Evolutionary conservation across 2,797 vertebrate species (phyloP), one percentile per base, ranked within the genome.

Genomic region (Chelonia mydas): DNA sequence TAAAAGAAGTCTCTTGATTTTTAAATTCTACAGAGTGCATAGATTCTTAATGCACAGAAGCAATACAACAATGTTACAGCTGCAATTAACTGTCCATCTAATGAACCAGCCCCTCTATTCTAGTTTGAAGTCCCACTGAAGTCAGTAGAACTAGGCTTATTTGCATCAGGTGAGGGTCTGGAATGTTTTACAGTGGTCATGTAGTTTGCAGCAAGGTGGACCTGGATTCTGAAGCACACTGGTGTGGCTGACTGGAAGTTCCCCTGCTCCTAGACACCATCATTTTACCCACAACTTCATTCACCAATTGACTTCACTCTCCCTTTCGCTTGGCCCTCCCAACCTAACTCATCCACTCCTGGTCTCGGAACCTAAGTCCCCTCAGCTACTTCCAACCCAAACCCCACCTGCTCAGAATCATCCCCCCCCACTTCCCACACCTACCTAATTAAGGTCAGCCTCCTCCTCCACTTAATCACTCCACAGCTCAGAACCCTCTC

Each of bases 141-240:
- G 45, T 77, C 61, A 33, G 3, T 76, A 59, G 31, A 33, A 47
- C 72, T 72, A 54, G 9, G 45, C 23, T 72, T 61, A 77, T 81
- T 61, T 54, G 8, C 31, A 85, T 83, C 86, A 83, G 12, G 84
- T 95, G 79, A 61, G 83, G 72, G 47, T 41, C 28, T 80, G 28
- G 47, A 55, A 61, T 41, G 16, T 83, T 87, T 80, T 53, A n/a
- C 45, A 47, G 6, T 77, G 7, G 16, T 87, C 4, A 49, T 1
- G 11, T 61, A 21, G 54, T 51, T 61, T 83, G 83, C 33, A 51
- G 33, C 87, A 77, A 78, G 16, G 16, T 37, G 9, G 65, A 37
- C 19, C n/a, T 68, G 65, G 7, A 25, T 37, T 83, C 45, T n/a
- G 61, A 16, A 55, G 81, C 3, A 59, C 8, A 7, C 33, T 47